Evolutionary conservation across 2,113 vertebrate species (phyloP).

Genomic region (Pangasianodon hypophthalmus): DNA sequence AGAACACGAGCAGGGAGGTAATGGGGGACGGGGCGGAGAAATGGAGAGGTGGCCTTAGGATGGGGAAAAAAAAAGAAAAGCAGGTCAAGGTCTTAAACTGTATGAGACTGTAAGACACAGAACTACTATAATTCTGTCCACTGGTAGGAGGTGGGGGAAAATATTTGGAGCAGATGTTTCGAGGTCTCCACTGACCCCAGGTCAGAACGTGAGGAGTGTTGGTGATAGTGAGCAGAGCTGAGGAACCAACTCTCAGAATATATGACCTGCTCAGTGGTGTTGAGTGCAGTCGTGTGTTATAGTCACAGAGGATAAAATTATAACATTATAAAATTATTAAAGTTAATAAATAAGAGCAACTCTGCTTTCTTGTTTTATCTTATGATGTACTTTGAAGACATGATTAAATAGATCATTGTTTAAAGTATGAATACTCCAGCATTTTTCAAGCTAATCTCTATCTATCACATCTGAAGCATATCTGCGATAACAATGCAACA

Average conservation of each 20-base stretch:
- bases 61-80: neutral
- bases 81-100: neutral
- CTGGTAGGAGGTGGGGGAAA: neutral
- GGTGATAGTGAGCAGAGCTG: neutral
- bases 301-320: neutral
- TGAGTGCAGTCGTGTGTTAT: neutral
- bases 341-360: neutral
- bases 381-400: neutral
- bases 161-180: neutral
- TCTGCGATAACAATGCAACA: neutral
- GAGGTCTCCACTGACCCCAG: neutral
- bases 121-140: neutral
- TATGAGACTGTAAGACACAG: neutral
- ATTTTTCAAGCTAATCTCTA: neutral
- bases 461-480: neutral
- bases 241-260: neutral
- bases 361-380: neutral
- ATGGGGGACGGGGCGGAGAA: neutral
- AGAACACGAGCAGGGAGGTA: conserved; percentile 17
- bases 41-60: conserved; percentile 12
- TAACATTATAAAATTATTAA: neutral
- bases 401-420: neutral
- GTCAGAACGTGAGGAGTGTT: neutral
- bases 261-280: neutral
- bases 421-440: neutral